A percentile compares a stretch with the other conserved stretches of the same genome.
Evolutionary conservation across 2,797 vertebrate genomes (phyloP).

Genomic region (Echeneis naucrates): DNA sequence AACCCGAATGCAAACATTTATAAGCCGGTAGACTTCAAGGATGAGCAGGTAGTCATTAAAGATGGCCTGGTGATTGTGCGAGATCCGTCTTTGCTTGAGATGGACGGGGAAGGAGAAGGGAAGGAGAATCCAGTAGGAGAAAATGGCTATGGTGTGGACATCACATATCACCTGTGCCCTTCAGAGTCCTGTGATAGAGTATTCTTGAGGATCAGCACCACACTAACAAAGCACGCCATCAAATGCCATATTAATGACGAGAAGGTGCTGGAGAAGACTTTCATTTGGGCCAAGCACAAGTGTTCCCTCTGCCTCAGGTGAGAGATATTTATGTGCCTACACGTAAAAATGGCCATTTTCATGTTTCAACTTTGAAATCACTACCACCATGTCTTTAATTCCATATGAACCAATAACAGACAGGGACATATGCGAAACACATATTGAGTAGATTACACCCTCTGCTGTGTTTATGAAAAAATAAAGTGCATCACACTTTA

Average conservation of each 20-base stretch:
- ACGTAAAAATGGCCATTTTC: not conserved
- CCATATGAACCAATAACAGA: no score
- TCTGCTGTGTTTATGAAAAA: no score
- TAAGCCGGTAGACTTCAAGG: slow-evolving; percentile 59
- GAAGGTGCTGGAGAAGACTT: slow-evolving; percentile 91
- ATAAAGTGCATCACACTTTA: no score
- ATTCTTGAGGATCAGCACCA: slow-evolving; percentile 81
- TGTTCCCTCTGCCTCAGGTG: slow-evolving; percentile 90
- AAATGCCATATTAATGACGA: slow-evolving; percentile 89
- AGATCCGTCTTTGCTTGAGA: slow-evolving; percentile 18
- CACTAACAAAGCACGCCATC: slow-evolving; percentile 89
- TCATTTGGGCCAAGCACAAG: slow-evolving; percentile 92
- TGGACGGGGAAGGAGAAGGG: slow-evolving; percentile 19
- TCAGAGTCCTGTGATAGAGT: slow-evolving; percentile 86
- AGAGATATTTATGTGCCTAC: slow-evolving; percentile 44
- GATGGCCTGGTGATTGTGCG: slow-evolving; percentile 66
- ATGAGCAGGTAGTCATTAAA: slow-evolving; percentile 75
- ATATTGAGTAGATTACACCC: no score
- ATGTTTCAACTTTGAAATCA: no score
- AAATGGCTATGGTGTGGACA: slow-evolving; percentile 48
- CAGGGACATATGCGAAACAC: no score
- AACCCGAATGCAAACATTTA: slow-evolving; percentile 22
- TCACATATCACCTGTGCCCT: slow-evolving; percentile 82
- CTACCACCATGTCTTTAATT: no score
- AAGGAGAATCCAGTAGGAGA: slow-evolving; percentile 30